Conservation (phyloP, 2,888 invertebrate genomes). For the Mimachlamys varia region DNA sequence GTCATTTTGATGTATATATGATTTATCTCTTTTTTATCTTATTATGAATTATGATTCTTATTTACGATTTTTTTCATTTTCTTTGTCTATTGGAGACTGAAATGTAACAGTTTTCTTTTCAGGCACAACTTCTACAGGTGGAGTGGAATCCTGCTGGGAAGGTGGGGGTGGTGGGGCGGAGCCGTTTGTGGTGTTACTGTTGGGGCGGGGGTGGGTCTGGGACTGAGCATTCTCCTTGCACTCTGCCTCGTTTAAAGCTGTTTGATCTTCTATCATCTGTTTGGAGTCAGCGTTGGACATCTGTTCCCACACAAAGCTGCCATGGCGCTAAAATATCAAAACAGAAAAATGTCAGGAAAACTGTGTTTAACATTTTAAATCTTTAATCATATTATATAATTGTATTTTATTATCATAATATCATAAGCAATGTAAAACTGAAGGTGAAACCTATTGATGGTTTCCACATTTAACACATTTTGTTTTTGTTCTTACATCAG, state of each 20-base stretch:
- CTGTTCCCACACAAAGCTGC: conserved; percentile 72
- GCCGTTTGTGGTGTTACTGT: not conserved
- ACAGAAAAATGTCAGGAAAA: conserved; percentile 6
- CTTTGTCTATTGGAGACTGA: conserved; percentile 11
- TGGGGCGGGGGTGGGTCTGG: not conserved
- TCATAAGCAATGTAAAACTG: too few relatives aligned
- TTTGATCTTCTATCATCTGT: conserved; percentile 67
- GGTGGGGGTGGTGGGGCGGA: not conserved
- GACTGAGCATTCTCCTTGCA: not conserved
- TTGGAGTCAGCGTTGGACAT: conserved; percentile 64
- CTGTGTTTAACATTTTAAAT: too few relatives aligned
- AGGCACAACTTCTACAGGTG: not conserved
- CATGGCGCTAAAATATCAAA: conserved; percentile 67
- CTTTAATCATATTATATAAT: too few relatives aligned
- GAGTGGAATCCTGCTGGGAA: not conserved
- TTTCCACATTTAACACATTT: too few relatives aligned
- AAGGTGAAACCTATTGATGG: too few relatives aligned
- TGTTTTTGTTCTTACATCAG: too few relatives aligned
- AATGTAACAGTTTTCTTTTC: conserved; percentile 29
- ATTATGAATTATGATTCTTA: not conserved
- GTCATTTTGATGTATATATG: not conserved
- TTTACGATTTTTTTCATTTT: not conserved
- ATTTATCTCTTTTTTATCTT: not conserved
- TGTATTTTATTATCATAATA: too few relatives aligned
- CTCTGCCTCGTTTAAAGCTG: conserved; percentile 38